phyloP scores from a whole-genome alignment of 2,113 vertebrate genomes.

The Callorhinus ursinus region DNA sequence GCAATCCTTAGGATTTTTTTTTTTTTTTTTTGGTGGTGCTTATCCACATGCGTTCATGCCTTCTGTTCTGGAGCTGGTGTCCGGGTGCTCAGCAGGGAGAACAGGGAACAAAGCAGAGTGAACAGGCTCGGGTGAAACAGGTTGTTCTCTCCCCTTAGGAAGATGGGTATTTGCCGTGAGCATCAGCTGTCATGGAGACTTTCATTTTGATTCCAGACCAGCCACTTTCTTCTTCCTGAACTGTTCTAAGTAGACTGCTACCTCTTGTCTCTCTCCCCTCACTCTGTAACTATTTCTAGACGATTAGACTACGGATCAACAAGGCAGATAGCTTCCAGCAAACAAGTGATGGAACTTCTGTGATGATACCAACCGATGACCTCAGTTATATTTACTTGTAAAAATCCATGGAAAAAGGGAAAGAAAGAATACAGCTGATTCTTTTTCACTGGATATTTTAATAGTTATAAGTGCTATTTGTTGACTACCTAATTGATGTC shows the following conservation, averaged over 20 bases:
- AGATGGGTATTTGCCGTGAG: neutral
- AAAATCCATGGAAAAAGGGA: neutral
- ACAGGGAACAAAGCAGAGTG: neutral
- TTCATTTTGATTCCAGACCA: neutral
- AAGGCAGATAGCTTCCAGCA: neutral
- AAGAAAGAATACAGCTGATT: neutral
- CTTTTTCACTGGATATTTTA: neutral
- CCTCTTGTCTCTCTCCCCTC: neutral
- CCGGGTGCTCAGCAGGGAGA: neutral
- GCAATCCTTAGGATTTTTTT: too few relatives aligned
- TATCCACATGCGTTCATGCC: neutral
- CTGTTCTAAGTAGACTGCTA: neutral
- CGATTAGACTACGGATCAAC: neutral
- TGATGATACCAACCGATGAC: neutral
- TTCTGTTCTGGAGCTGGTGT: neutral
- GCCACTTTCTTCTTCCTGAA: neutral
- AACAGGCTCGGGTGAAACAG: accelerated
- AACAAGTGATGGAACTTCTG: neutral
- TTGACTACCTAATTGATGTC: too few relatives aligned
- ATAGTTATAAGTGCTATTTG: too few relatives aligned
- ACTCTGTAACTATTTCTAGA: neutral
- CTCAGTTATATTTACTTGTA: neutral
- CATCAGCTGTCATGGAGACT: neutral
- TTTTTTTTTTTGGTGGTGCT: neutral
- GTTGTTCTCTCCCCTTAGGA: neutral